Evolutionary conservation across 1,140 invertebrate species (phyloP).

Genomic region (Trinorchestia longiramus): DNA sequence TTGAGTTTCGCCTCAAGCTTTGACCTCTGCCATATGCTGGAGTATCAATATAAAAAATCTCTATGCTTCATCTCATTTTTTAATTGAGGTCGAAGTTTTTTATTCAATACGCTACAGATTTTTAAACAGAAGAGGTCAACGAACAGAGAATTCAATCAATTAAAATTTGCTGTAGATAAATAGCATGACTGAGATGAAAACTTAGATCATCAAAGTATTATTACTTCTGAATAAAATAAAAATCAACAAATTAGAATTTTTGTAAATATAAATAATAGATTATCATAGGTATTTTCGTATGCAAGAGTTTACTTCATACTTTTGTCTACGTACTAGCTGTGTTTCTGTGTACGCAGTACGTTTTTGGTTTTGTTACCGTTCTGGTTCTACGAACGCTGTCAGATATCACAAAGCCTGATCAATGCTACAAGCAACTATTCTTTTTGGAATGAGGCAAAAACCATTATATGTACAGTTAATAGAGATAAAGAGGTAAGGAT

Average conservation of each 20-base stretch:
- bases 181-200: not conserved
- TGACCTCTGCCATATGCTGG: not conserved
- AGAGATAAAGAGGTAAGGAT: not conserved
- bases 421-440: not conserved
- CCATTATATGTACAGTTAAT: not conserved
- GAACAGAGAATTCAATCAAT: not conserved
- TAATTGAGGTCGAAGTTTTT: not conserved
- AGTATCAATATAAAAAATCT: not conserved
- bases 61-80: not conserved
- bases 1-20: not conserved
- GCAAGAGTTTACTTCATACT: not conserved
- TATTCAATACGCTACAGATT: not conserved
- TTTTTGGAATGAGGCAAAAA: not conserved
- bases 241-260: too few species aligned
- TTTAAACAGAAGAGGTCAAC: not conserved
- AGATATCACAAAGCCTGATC: not conserved
- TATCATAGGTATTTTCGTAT: too few species aligned
- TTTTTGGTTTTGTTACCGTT: not conserved
- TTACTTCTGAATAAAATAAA: not conserved
- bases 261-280: too few species aligned
- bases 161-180: not conserved
- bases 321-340: not conserved
- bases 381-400: not conserved
- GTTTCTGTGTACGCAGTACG: not conserved
- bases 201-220: not conserved